These are phyloP conservation scores for Distichodus sexfasciatus DNA, from an alignment of 2,797 vertebrate species.

Conservation along the genomic window DNA sequence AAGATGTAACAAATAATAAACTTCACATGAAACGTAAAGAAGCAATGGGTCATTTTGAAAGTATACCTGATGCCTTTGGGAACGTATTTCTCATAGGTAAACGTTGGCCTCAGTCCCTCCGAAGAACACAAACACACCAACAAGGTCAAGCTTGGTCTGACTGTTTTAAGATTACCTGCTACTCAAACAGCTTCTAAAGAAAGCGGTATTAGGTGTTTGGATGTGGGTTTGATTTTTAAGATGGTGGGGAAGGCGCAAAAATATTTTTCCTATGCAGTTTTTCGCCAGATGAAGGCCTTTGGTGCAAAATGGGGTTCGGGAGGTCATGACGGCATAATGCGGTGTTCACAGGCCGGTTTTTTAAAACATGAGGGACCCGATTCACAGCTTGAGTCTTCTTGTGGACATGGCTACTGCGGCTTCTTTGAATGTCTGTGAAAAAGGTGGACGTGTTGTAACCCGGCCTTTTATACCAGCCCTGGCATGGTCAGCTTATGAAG, in stretches of 20 bases:
- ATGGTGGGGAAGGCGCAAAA: constrained; percentile 66
- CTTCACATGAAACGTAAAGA: not conserved
- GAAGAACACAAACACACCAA: constrained; percentile 57
- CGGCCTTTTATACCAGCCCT: constrained; percentile 45
- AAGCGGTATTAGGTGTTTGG: constrained; percentile 63
- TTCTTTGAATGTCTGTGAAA: constrained; percentile 54
- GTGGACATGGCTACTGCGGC: constrained; percentile 43
- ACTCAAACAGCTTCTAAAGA: constrained; percentile 64
- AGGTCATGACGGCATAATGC: constrained; percentile 62
- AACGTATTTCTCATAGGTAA: constrained; percentile 9
- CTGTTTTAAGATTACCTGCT: constrained; percentile 64
- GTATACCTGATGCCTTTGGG: not conserved
- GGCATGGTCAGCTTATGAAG: constrained; percentile 52
- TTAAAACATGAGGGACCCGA: too few relatives aligned
- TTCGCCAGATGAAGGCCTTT: constrained; percentile 64
- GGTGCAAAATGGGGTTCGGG: constrained; percentile 51
- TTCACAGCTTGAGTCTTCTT: constrained; percentile 53
- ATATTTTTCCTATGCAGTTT: constrained; percentile 60
- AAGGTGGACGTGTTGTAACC: constrained; percentile 36
- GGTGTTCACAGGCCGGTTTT: too few relatives aligned
- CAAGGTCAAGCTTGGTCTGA: constrained; percentile 62
- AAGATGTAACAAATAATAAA: not conserved
- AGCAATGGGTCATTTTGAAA: not conserved
- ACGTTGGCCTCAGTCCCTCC: constrained; percentile 58
- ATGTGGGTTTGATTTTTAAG: constrained; percentile 64